These are phyloP conservation scores for Pteronotus mesoamericanus DNA, from an alignment of 2,797 vertebrate species.

Conservation along the genomic window DNA sequence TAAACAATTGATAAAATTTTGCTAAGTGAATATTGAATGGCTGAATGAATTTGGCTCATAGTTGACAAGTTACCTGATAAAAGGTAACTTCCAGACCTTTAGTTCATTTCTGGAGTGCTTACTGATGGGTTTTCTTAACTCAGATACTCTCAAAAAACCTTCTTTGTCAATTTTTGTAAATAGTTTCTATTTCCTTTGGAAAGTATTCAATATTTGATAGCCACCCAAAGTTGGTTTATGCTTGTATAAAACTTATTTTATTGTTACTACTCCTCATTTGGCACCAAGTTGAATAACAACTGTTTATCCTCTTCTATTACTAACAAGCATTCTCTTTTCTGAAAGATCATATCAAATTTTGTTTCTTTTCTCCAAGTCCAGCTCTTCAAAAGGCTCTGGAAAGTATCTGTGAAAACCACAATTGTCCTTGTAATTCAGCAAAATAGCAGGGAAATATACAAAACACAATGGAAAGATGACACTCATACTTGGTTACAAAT, in stretches of 20 bases:
- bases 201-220: neutral
- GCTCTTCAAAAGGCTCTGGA: neutral
- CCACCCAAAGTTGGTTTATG: neutral
- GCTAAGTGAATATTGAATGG: neutral
- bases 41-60: neutral
- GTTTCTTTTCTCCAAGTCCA: neutral
- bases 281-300: neutral
- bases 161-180: neutral
- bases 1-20: neutral
- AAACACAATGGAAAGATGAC: neutral
- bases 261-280: neutral
- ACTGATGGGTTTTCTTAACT: neutral
- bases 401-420: neutral
- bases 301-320: neutral
- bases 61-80: neutral
- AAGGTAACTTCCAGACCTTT: neutral
- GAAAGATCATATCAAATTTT: neutral
- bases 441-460: neutral
- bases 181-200: conserved; percentile 1
- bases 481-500: neutral
- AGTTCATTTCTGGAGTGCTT: neutral
- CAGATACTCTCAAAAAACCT: neutral
- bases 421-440: neutral
- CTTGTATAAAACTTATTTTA: neutral
- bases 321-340: conserved; percentile 4